Evolutionary conservation across 2,797 vertebrate genomes (phyloP), one percentile per base, ranked within the genome.

Genomic region (Aeoliscus strigatus): DNA sequence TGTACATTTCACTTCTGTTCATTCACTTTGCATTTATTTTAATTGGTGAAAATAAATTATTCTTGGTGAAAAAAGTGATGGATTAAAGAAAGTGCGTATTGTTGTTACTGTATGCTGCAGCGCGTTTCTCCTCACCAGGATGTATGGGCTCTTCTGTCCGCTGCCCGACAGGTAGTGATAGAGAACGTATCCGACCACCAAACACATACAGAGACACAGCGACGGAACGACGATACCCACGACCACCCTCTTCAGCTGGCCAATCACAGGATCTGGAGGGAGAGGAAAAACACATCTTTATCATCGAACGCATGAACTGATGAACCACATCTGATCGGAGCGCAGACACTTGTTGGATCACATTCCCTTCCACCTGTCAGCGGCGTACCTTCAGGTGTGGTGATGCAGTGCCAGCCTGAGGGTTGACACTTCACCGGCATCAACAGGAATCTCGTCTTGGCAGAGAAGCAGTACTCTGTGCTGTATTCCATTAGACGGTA

Each of bases 381-480:
- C 4, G 8, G 12, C 45, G 17, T 81, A 87, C 85, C 83, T 73
- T 24, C 13, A 41, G 60, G 21, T 0, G 75, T 81, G 32, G 44
- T 70, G 26, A 81, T 31, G 62, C 85, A 87, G 1, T 73, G 26
- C 80, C 59, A 63, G 1, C 5, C 43, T 2, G 85, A 87, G 1
- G 53, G 2, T 5, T 60, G 13, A 41, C 76, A 78, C 0, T 15
- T 1, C 6, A 53, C 1, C 0, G 61, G 55, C 53, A 75, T 42
- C 6, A 44, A 51, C 6, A 24, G 3, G 25, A 73, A 70, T 23
- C 9, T 66, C 0, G 63, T 10, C 26, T 32, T 64, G 6, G 75
- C 85, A 28, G 79, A 81, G 56, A 87, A 86, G 70, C 85, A 87
- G 50, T 81, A 83, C 27, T 83, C 18, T 7, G 64, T 77, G 4